Evolutionary conservation across 2,797 vertebrate genomes (phyloP), one percentile per base, ranked within the genome.

Genomic region (Karalla daura): DNA sequence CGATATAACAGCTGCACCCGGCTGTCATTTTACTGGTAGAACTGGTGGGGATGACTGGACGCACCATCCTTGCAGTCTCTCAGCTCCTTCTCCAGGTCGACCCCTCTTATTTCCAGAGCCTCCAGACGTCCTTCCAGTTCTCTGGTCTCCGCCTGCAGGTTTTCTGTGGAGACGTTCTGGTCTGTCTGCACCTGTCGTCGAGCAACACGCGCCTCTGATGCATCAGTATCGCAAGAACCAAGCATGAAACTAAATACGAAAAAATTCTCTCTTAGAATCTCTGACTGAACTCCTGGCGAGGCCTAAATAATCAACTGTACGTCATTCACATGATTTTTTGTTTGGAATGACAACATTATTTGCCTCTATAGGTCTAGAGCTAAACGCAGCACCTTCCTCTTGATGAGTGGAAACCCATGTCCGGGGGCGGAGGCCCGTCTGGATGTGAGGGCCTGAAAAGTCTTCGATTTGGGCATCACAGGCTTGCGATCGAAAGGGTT

Each of bases 331-430:
- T n/a, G n/a, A n/a, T 3, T 3, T 32, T 8, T 36, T 35, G 33
- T 35, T 35, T 35, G 3, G 9, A 33, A 13, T 33, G 32, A 10
- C 2, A 33, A 12, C 32, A 10, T 27, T 17, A 1, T 17, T 14
- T 33, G 32, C 3, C 3, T 18, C 36, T 25, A 37, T 5, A 36
- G 5, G 7, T n/a, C 1, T 28, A 39, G 27, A 24, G 41, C 17
- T 12, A 58, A 36, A 5, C 30, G 0, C 1, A 21, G 55, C 81
- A 97, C 96, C 96, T 96, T 98, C 82, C 97, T 96, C 83, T 95
- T 98, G 86, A 98, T 95, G 63, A 97, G 94, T 0, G 96, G 97
- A 73, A 97, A 98, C 40, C 96, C 97, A 0, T 97, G 93, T 63
- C 95, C 95, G 0, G 96, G 95, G 3, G 95, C 95, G 1, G 94